Conservation (phyloP, 1,140 invertebrate genomes). For the Globodera rostochiensis region DNA sequence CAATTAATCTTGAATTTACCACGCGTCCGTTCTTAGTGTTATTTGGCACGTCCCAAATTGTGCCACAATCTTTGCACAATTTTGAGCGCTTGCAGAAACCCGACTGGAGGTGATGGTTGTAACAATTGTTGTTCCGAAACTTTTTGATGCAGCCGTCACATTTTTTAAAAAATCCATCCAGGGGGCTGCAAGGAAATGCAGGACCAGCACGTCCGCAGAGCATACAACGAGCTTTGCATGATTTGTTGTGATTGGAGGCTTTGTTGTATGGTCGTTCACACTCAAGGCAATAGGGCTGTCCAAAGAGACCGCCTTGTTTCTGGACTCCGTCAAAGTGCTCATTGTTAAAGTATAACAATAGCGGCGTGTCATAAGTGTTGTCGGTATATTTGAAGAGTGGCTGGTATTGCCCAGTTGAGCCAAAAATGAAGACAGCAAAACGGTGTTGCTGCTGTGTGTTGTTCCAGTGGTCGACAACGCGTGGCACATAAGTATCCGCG, state of each 20-base stretch:
- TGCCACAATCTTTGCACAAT: too few species aligned
- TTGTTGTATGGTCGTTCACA: background rate
- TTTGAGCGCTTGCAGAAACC: too few species aligned
- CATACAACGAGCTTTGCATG: background rate
- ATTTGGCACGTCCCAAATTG: background rate
- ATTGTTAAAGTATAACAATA: background rate
- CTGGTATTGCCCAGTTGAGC: background rate
- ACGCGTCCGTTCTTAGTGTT: background rate
- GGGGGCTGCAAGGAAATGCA: background rate
- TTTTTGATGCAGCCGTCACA: background rate
- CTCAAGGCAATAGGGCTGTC: background rate
- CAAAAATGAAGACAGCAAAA: background rate
- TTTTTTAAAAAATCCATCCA: background rate
- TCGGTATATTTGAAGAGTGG: background rate
- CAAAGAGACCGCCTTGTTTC: slow-evolving; percentile 1
- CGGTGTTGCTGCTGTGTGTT: background rate
- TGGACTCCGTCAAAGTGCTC: slow-evolving; percentile 6
- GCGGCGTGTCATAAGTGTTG: background rate
- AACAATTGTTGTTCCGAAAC: background rate
- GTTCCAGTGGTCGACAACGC: background rate
- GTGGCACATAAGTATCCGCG: background rate
- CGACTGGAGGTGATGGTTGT: background rate
- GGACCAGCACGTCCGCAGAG: background rate
- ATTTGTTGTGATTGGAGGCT: background rate
- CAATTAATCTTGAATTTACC: too few species aligned